phyloP scores from a whole-genome alignment of 2,888 invertebrate species.

The Agrilus cyanescens region DNA sequence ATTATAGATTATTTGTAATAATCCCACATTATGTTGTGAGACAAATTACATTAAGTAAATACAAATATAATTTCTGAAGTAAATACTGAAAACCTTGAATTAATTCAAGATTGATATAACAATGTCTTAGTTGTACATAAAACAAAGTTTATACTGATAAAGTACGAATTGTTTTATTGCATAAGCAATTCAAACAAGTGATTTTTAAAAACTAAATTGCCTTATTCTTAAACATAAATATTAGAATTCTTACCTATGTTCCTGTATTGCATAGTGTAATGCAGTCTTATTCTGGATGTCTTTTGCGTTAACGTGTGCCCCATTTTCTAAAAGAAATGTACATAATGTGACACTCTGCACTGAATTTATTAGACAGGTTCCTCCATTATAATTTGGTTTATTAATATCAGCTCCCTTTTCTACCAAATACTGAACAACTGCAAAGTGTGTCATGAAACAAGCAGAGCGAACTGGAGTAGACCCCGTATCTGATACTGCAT shows the following conservation, averaged over 20 bases:
- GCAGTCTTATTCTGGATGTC: slow-evolving; percentile 88
- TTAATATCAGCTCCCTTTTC: slow-evolving; percentile 73
- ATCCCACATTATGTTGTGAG: no score
- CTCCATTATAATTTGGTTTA: slow-evolving; percentile 79
- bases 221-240: neutral
- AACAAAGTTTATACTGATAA: no score
- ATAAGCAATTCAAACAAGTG: no score
- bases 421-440: slow-evolving; percentile 65
- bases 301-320: slow-evolving; percentile 73
- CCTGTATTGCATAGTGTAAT: slow-evolving; percentile 85
- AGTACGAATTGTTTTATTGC: no score
- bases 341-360: slow-evolving; percentile 79
- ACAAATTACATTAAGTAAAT: no score
- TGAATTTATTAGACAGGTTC: slow-evolving; percentile 87
- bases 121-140: no score
- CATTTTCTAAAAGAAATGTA: slow-evolving; percentile 63
- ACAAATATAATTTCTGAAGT: no score
- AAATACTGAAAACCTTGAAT: no score
- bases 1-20: no score
- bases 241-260: slow-evolving; percentile 43
- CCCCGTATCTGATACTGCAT: slow-evolving; percentile 77
- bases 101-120: no score
- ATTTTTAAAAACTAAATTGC: neutral
- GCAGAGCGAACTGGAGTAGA: slow-evolving; percentile 84
- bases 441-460: slow-evolving; percentile 83